Evolutionary conservation across 64 coral and sea anemone genomes (phyloP).

Genomic region (Catalaphyllia jardinei): DNA sequence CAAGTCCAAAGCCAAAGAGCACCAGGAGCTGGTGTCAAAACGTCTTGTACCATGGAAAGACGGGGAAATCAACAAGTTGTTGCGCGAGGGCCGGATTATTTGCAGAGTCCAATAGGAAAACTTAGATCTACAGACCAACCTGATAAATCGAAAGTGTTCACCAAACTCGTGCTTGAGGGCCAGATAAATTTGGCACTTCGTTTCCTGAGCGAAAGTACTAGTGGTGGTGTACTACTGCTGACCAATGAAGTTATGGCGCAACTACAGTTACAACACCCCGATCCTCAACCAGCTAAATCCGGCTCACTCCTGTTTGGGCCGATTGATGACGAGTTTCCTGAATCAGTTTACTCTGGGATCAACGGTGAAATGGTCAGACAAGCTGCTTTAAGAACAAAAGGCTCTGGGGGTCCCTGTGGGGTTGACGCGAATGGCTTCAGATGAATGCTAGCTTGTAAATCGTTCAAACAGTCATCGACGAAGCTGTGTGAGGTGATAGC

Average conservation of each 20-base stretch:
- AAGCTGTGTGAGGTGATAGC: too few relatives aligned
- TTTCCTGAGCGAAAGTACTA: conserved; percentile 58
- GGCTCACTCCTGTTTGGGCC: conserved; percentile 67
- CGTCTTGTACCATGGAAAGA: conserved; percentile 38
- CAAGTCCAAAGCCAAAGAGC: conserved; percentile 28
- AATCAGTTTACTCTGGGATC: conserved; percentile 63
- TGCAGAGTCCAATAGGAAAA: conserved; percentile 49
- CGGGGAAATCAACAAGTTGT: conserved; percentile 45
- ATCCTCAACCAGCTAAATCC: conserved; percentile 58
- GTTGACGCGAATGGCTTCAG: not conserved
- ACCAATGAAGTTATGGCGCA: conserved; percentile 62
- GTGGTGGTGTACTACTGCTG: conserved; percentile 51
- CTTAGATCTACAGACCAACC: conserved; percentile 31
- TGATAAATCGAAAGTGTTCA: conserved; percentile 62
- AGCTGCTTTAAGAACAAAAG: conserved; percentile 33
- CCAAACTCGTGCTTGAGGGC: conserved; percentile 50
- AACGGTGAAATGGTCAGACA: conserved; percentile 62
- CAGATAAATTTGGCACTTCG: conserved; percentile 64
- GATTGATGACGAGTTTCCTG: conserved; percentile 44
- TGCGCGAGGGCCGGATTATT: conserved; percentile 50
- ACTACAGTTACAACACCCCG: conserved; percentile 51
- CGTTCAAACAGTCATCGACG: too few relatives aligned
- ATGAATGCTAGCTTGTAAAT: not conserved
- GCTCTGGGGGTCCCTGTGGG: conserved; percentile 1
- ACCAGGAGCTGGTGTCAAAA: conserved; percentile 36